Conservation (phyloP, 2,113 vertebrate species). For the Sminthopsis crassicaudata region DNA sequence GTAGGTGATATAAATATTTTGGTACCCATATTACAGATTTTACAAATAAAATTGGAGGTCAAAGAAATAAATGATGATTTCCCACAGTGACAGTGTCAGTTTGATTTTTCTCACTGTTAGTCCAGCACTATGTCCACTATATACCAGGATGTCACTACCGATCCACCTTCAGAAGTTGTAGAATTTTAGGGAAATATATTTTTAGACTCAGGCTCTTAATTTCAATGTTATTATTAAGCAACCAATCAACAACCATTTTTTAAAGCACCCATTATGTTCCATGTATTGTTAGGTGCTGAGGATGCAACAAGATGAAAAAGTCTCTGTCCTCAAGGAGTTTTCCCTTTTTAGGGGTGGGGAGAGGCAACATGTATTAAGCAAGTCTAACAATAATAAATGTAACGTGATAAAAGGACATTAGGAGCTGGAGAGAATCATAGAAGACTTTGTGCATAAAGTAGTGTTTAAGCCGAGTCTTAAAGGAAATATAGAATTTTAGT, state of each 20-base stretch:
- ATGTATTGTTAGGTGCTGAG: background rate
- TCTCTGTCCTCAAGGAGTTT: background rate
- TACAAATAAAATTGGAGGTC: background rate
- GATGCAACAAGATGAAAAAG: background rate
- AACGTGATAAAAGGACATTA: background rate
- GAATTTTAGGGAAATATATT: background rate
- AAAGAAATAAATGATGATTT: background rate
- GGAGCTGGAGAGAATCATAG: background rate
- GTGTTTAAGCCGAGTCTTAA: background rate
- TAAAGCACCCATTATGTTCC: background rate
- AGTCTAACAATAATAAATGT: background rate
- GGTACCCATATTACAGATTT: background rate
- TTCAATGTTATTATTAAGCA: background rate
- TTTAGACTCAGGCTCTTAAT: background rate
- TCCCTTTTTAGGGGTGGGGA: background rate
- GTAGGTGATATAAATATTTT: background rate
- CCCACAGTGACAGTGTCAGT: background rate
- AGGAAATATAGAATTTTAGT: background rate
- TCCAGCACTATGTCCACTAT: background rate
- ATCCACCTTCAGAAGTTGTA: background rate
- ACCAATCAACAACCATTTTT: background rate
- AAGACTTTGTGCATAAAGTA: background rate
- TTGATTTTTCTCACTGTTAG: background rate
- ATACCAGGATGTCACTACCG: background rate
- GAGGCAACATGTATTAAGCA: background rate